Evolutionary conservation across 2,113 vertebrate species (phyloP), one percentile per base, ranked within the genome.

Genomic region (Cyanoderma ruficeps): DNA sequence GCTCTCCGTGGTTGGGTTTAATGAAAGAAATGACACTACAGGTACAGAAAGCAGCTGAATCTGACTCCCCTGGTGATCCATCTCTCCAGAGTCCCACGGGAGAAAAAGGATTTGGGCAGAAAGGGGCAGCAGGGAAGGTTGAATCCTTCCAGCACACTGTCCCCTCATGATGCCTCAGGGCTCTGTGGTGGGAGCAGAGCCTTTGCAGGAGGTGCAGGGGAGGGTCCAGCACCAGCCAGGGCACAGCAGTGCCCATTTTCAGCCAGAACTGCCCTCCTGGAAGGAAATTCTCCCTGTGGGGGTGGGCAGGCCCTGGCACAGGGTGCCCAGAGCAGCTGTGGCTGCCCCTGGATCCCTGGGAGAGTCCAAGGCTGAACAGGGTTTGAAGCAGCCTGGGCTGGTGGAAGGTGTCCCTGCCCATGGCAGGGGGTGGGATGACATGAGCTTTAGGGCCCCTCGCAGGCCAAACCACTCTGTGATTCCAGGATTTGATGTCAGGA

Each of bases 281-380:
- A 31, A 33, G 35, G 8, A 69, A 61, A 42, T 90, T 27, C 2
- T 31, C 13, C 21, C 63, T 41, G n/a, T 0, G 1, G 55, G 30
- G 33, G 11, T 60, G 46, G 2, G 5, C 0, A 75, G 69, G 39
- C 30, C 11, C 78, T 89, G 61, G 53, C 24, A 68, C 53, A 47
- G 69, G 33, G 3, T 89, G 47, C n/a, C 61, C 87, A 89, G 61
- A 13, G 70, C 0, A 83, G 70, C 70, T 68, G 61, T 9, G 44
- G 33, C 52, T 74, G 44, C 33, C 52, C 60, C 77, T 77, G 72
- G 71, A 67, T 39, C 60, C 52, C 68, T 81, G 52, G 55, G 0
- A 61, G 30, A 61, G 87, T 0, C 70, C 30, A 5, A 61, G 30
- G 47, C 0, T 76, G 55, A 1, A 39, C 0, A 0, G 60, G 19